Evolutionary conservation across 2,888 invertebrate genomes (phyloP), one percentile per base, ranked within the genome.

Genomic region (Phortica magna): DNA sequence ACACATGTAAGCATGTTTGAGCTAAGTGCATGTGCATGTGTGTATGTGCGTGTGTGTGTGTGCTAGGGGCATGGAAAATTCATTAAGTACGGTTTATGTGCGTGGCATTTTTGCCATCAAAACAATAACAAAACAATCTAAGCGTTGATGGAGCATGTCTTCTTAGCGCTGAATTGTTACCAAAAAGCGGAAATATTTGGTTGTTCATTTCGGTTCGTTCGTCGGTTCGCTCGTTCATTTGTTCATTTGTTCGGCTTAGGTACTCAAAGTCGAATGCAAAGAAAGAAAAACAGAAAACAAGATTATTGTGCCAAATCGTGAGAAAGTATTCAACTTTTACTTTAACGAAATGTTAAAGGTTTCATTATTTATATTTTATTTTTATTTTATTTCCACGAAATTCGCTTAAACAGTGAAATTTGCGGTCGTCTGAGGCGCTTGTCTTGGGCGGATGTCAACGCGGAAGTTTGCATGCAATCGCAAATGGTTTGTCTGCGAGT

Each of bases 271-370:
- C 1, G 0, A 12, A 55, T 31, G 70, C 70, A 53, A 19, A 31
- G 53, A 14, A 31, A 12, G 22, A 55, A 59, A 42, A 65, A 48
- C 31, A 14, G 64, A 73, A 65, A 41, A 41, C 64, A 59, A 43
- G 74, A 55, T 74, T 65, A 78, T 48, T 74, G 67, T 59, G 70
- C 67, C 75, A 78, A 76, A 78, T 81, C 89, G 88, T 88, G 85
- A 88, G 89, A 88, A 86, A 88, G 86, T 83, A 76, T 22, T 71
- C 70, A 71, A 71, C 70, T 71, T 71, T 71, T 71, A 71, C 70
- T 71, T 41, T 39, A 22, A 31, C 19, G 70, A 71, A 71, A 71
- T 71, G 70, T 55, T 71, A 71, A 71, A 71, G 70, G 70, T 71
- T 68, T 68, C 9, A 17, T 7, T 61, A 17, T 12, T 6, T 17